A percentile compares a stretch with the other conserved stretches of the same genome.
These are phyloP conservation scores for Pterocles gutturalis DNA, from an alignment of 2,113 vertebrate genomes.

Conservation along the genomic window DNA sequence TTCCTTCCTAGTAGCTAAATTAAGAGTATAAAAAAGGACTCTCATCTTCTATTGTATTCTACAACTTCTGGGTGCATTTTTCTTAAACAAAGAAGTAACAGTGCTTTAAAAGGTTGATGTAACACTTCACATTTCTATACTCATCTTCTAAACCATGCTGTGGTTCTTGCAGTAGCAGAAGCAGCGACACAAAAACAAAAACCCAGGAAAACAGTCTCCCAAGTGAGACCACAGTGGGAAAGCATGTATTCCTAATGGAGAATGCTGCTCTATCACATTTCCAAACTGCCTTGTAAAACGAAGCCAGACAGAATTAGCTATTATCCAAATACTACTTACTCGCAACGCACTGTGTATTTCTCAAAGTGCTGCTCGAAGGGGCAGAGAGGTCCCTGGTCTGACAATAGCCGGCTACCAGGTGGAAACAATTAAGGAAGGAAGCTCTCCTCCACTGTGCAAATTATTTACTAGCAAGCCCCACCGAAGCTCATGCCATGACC, in stretches of 20 bases:
- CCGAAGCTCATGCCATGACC: background rate
- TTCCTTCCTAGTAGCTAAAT: background rate
- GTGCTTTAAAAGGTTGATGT: background rate
- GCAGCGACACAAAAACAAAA: background rate
- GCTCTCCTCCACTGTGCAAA: constrained; percentile 22
- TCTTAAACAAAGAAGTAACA: background rate
- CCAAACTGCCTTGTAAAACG: constrained; percentile 22
- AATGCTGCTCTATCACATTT: constrained; percentile 48
- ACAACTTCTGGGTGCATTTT: background rate
- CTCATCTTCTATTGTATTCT: background rate
- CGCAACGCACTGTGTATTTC: background rate
- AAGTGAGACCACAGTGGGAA: constrained; percentile 1
- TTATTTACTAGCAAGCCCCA: constrained; percentile 49
- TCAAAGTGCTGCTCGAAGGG: background rate
- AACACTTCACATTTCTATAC: background rate
- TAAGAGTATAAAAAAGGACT: background rate
- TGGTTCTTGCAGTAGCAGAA: background rate
- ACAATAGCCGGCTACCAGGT: constrained; percentile 59
- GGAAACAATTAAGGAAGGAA: constrained; percentile 71
- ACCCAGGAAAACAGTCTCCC: background rate
- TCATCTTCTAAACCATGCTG: constrained; percentile 34
- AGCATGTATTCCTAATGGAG: constrained; percentile 19
- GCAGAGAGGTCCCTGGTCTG: constrained; percentile 18
- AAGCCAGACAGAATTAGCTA: constrained; percentile 16
- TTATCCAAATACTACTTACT: constrained; percentile 9